Evolutionary conservation across 1,140 invertebrate genomes (phyloP), one percentile per base, ranked within the genome.

Genomic region (Steinernema feltiae): DNA sequence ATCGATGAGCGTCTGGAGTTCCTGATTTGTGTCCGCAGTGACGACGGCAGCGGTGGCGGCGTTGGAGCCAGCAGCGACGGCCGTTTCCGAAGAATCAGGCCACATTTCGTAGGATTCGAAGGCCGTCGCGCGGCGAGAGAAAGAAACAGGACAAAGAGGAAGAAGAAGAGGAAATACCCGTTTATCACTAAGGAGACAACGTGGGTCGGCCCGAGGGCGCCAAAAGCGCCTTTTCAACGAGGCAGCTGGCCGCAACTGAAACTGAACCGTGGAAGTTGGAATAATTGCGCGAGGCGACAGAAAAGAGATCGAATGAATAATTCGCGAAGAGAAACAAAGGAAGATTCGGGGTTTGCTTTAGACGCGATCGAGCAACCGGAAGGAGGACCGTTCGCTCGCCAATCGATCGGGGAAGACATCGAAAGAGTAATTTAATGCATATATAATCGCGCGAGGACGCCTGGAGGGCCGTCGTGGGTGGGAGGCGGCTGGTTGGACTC

Each of bases 1-100:
- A 73, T 86, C 84, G 31, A 85, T 79, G 1, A 85, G 73, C 27
- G 75, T 53, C 70, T 85, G 83, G 46, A 86, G 76, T 32, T 85
- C 79, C 17, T 74, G 41, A 18, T 48, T 27, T 21, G 32, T 32
- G 30, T 77, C 74, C 76, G 76, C 35, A 24, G 76, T 75, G 73
- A 41, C 75, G 15, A 48, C 76, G n/a, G 75, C 74, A 31, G 76
- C 76, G 18, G 73, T 7, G 18, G 18, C 35, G 35, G 35, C 35
- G 18, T 41, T 41, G 35, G 35, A 41, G 35, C 35, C 70, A 21
- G 35, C 30, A 15, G 24, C 74, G 70, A n/a, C 41, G 41, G 41
- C 41, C 41, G 41, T 46, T n/a, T 46, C 41, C 41, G 41, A 46
- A n/a, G 53, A 27, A 27, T 63, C 53, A 21, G 12, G 3, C 53